Evolutionary conservation across 2,888 invertebrate species (phyloP).

Genomic region (Standfussiana lucernea): DNA sequence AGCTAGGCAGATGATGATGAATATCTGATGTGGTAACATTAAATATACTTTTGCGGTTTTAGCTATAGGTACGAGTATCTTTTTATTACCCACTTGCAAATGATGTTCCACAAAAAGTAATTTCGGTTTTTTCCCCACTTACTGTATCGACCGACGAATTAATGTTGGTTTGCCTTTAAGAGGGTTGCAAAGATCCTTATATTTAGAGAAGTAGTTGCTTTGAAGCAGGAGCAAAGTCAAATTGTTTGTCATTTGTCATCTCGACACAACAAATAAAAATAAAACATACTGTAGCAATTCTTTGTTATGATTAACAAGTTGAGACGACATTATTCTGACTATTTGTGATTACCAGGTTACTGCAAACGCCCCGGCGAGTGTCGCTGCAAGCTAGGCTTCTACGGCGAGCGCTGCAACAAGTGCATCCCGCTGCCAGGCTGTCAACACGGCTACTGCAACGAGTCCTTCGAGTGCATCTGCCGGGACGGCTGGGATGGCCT

Average conservation of each 20-base stretch:
- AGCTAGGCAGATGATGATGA: too few species aligned
- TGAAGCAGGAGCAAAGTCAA: neutral
- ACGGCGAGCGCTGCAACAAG: constrained; percentile 95
- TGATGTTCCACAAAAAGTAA: neutral
- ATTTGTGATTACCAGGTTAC: constrained; percentile 89
- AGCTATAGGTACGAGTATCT: neutral
- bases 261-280: neutral
- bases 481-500: constrained; percentile 96
- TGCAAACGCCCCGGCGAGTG: constrained; percentile 97
- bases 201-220: neutral
- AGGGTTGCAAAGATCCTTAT: neutral
- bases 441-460: constrained; percentile 96
- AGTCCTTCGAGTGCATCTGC: constrained; percentile 96
- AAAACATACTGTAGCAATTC: neutral
- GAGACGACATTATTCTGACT: too few species aligned
- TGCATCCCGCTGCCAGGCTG: constrained; percentile 97
- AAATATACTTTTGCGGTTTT: neutral
- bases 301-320: neutral
- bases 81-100: neutral
- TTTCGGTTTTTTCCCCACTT: neutral
- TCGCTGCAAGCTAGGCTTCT: constrained; percentile 96
- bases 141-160: neutral
- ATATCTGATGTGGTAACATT: too few species aligned
- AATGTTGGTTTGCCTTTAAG: neutral
- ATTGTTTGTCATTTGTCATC: neutral